Percentiles rank a stretch among this genome's conserved stretches.
Evolutionary conservation across 2,888 invertebrate species (phyloP).

Genomic region (Hedya salicella): DNA sequence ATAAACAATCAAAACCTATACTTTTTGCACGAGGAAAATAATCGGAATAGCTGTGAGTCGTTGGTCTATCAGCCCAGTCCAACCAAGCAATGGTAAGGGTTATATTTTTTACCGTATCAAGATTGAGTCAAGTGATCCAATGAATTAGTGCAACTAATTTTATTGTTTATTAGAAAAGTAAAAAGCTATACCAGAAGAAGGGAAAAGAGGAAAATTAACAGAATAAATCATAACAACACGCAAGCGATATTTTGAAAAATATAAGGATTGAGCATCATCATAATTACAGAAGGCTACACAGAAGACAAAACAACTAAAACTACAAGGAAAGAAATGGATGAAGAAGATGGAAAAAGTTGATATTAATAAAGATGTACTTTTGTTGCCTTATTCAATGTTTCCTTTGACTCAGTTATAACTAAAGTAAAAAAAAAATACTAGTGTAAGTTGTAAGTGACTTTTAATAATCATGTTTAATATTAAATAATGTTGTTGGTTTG

Average conservation of each 20-base stretch:
- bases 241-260: neutral
- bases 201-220: neutral
- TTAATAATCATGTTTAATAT: neutral
- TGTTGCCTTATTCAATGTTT: constrained; percentile 65
- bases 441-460: constrained; percentile 9
- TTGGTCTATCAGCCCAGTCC: constrained; percentile 80
- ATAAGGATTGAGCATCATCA: neutral
- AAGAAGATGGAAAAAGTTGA: constrained; percentile 6
- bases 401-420: constrained; percentile 60
- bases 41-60: constrained; percentile 57
- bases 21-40: constrained; percentile 15
- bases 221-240: neutral
- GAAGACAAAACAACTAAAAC: constrained; percentile 13
- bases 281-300: neutral
- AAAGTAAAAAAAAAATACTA: neutral
- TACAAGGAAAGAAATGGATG: constrained; percentile 14
- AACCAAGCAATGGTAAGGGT: constrained; percentile 71
- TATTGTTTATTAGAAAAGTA: constrained; percentile 13
- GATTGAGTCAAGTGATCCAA: constrained; percentile 66
- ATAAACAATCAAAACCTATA: constrained; percentile 2
- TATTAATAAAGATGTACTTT: constrained; percentile 37
- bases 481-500: neutral
- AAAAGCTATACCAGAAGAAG: neutral
- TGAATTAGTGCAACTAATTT: constrained; percentile 55
- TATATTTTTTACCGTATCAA: constrained; percentile 46